Evolutionary conservation across 2,888 invertebrate genomes (phyloP).

Genomic region (Chrysina gloriosa): DNA sequence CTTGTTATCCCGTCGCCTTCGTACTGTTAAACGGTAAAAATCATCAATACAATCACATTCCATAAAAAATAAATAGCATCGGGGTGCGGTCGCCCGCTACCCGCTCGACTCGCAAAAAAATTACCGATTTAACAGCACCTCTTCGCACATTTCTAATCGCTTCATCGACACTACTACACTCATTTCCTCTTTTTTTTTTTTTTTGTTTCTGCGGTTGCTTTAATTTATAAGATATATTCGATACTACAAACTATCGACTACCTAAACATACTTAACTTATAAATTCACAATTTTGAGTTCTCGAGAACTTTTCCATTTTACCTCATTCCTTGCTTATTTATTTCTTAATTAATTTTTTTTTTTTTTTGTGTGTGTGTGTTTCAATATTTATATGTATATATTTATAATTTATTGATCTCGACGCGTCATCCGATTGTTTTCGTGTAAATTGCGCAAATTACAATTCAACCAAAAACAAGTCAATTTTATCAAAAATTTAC

Average conservation of each 20-base stretch:
- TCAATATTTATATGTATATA: too few species aligned
- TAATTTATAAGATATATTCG: constrained; percentile 62
- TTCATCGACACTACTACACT: constrained; percentile 65
- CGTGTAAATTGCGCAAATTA: too few species aligned
- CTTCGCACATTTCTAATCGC: constrained; percentile 60
- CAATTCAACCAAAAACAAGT: too few species aligned
- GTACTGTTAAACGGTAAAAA: constrained; percentile 35
- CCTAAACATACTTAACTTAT: constrained; percentile 63
- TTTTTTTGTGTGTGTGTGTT: not conserved
- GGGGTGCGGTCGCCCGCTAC: not conserved
- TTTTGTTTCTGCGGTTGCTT: too few species aligned
- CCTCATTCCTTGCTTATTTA: not conserved
- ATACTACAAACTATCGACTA: constrained; percentile 64
- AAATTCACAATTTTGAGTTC: constrained; percentile 59
- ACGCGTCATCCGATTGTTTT: too few species aligned
- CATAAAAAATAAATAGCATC: constrained; percentile 23
- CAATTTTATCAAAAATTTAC: too few species aligned
- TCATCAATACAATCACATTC: not conserved
- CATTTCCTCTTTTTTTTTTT: constrained; percentile 60
- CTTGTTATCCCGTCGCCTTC: constrained; percentile 17
- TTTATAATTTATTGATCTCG: too few species aligned
- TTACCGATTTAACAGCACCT: constrained; percentile 54
- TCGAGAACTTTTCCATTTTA: constrained; percentile 41
- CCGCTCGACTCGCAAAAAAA: constrained; percentile 3
- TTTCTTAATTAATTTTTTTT: constrained; percentile 13